Percentiles rank a stretch among this genome's conserved stretches.
Evolutionary conservation across 2,797 vertebrate species (phyloP).

Genomic region (Nannoperca obscura): DNA sequence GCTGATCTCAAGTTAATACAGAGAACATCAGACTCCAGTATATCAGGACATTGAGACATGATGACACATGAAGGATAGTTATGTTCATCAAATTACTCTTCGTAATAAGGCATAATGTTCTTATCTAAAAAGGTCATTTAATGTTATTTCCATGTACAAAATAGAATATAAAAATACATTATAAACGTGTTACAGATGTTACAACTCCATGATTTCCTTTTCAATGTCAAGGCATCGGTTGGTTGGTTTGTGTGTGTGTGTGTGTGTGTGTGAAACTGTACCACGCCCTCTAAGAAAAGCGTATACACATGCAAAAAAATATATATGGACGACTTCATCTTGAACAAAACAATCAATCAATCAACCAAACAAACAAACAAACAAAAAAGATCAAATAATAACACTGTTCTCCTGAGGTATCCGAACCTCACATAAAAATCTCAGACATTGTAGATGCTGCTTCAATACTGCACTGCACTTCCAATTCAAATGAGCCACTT

Average conservation of each 20-base stretch:
- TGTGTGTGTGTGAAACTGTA: conserved; percentile 58
- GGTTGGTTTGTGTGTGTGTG: conserved; percentile 67
- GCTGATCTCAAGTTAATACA: conserved; percentile 76
- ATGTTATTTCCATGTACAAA: conserved; percentile 89
- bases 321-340: conserved; percentile 62
- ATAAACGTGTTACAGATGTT: conserved; percentile 87
- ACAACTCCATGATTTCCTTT: conserved; percentile 60
- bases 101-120: conserved; percentile 83
- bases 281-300: conserved; percentile 78
- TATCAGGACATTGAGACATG: conserved; percentile 62
- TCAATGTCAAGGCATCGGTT: conserved; percentile 73
- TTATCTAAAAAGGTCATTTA: conserved; percentile 86
- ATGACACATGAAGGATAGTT: conserved; percentile 51
- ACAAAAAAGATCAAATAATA: conserved; percentile 58
- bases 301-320: conserved; percentile 64
- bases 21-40: conserved; percentile 72
- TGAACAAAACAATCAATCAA: conserved; percentile 62
- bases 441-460: conserved; percentile 42
- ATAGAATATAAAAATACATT: conserved; percentile 90
- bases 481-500: conserved; percentile 40
- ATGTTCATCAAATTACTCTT: conserved; percentile 67
- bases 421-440: conserved; percentile 50
- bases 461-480: conserved; percentile 46
- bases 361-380: conserved; percentile 47
- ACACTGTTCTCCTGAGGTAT: conserved; percentile 67